Evolutionary conservation across 2,888 invertebrate species (phyloP), one percentile per base, ranked within the genome.

Genomic region (Cyrtodaria siliqua): DNA sequence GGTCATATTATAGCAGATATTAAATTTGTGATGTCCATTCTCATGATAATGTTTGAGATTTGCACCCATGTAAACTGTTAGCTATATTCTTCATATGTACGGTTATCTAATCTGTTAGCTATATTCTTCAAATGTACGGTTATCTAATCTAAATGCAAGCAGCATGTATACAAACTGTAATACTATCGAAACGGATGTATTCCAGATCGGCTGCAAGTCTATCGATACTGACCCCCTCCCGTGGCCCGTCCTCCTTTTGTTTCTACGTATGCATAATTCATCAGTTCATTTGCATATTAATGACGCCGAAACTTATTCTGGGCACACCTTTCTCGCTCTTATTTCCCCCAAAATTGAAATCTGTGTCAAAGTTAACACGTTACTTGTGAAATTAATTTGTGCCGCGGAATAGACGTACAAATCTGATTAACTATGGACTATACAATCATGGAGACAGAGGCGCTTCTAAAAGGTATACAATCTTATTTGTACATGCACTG

Each of bases 361-460:
- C 67, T 27, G 56, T 62, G 67, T 55, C 60, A 67, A 56, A 49
- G 24, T n/a, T 2, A n/a, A 24, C 56, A 40, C 62, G 68, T 55
- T 53, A 64, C 60, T 66, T 50, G 71, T 73, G 64, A 66, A 62
- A 75, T 69, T 77, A 72, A 80, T 80, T 76, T 73, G 70, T 63
- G 68, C 55, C 64, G 66, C 44, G 56, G 57, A 73, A 70, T 73
- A 56, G 49, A 71, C 68, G 74, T 74, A 66, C 68, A 71, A 77
- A 64, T 66, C 42, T 29, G 57, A 81, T 71, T 72, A 59, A 73
- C 38, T 76, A 82, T 83, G 86, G 85, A 86, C 56, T 84, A 81
- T 68, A 70, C 83, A 20, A 73, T 63, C n/a, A 83, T 87, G 77
- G 89, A 89, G 57, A 81, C 86, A 20, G 89, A 89, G 60, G 85